These are phyloP conservation scores for Matsumurasca onukii DNA, from an alignment of 1,140 invertebrate genomes.

Conservation along the genomic window DNA sequence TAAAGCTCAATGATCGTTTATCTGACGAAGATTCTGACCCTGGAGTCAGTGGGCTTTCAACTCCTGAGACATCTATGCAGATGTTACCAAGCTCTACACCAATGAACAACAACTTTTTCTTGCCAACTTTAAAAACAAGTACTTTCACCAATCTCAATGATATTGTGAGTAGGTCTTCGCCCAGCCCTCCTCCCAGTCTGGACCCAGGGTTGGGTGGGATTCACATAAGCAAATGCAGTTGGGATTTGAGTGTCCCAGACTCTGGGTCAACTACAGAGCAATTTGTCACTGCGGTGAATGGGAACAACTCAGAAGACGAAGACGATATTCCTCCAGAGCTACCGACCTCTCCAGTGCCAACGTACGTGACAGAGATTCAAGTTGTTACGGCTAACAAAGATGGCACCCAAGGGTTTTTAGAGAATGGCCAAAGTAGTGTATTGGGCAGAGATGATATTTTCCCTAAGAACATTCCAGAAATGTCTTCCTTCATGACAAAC, in stretches of 20 bases:
- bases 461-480: conserved; percentile 18
- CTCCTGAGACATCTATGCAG: conserved; percentile 32
- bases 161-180: conserved; percentile 12
- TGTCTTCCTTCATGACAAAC: conserved; percentile 14
- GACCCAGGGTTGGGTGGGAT: background rate
- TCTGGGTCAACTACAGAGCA: conserved; percentile 31
- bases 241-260: conserved; percentile 34
- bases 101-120: conserved; percentile 32
- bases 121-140: background rate
- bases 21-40: conserved; percentile 36
- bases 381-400: conserved; percentile 30
- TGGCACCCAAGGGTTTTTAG: background rate
- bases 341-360: conserved; percentile 49
- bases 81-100: conserved; percentile 38
- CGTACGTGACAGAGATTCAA: conserved; percentile 40
- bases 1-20: conserved; percentile 48
- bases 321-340: conserved; percentile 47
- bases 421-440: conserved; percentile 1
- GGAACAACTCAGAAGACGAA: conserved; percentile 32
- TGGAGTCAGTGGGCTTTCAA: conserved; percentile 35
- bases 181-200: conserved; percentile 10
- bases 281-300: conserved; percentile 36
- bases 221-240: conserved; percentile 32
- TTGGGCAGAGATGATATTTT: conserved; percentile 16
- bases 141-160: conserved; percentile 2